These are phyloP conservation scores for Alfaro cultratus DNA, from an alignment of 2,797 vertebrate species.

Conservation along the genomic window DNA sequence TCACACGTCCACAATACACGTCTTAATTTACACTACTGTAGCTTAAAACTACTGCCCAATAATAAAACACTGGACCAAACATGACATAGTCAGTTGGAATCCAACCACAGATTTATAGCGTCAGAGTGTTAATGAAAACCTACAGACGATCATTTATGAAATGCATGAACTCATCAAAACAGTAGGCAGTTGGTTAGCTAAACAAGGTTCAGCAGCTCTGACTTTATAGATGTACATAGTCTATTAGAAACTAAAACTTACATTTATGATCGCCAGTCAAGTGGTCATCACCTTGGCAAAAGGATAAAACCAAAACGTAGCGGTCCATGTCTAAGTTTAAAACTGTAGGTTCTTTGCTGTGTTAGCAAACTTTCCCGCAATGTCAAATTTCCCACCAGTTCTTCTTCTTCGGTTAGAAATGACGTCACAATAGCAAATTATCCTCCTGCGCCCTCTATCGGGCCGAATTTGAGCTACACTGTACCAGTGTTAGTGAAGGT, in stretches of 20 bases:
- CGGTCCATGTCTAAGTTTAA: conserved; percentile 66
- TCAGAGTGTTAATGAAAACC: neutral
- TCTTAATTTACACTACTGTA: neutral
- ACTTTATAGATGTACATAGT: neutral
- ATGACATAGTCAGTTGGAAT: neutral
- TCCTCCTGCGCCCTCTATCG: conserved; percentile 30
- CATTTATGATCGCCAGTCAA: conserved; percentile 37
- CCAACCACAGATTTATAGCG: neutral
- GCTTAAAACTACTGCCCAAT: neutral
- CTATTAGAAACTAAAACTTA: conserved; percentile 43
- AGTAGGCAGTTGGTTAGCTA: neutral
- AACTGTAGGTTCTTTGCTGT: accelerated
- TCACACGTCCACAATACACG: neutral
- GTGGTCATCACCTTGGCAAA: conserved; percentile 41
- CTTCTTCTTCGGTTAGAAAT: conserved; percentile 31
- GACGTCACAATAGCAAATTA: accelerated
- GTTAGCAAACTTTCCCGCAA: neutral
- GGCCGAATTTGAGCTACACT: neutral
- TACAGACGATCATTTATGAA: neutral
- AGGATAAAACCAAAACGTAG: conserved; percentile 63
- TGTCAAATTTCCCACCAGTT: conserved; percentile 75
- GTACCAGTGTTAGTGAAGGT: neutral
- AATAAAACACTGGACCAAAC: neutral
- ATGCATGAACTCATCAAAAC: neutral
- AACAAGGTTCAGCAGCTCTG: neutral